Evolutionary conservation across 2,888 invertebrate genomes (phyloP).

Genomic region (Thelaira solivaga): DNA sequence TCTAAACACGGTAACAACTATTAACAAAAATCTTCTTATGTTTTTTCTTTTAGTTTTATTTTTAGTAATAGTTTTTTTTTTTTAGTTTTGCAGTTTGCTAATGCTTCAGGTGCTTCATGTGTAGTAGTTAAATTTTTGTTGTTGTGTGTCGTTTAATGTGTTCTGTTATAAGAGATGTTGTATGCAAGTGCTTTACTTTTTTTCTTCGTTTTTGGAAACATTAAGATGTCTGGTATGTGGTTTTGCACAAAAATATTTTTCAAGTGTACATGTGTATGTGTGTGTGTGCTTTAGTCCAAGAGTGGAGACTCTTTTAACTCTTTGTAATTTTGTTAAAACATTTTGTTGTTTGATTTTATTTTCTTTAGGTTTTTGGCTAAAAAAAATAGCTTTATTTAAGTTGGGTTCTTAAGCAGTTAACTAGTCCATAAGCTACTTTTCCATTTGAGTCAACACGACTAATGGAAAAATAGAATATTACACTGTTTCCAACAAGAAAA

Average conservation of each 20-base stretch:
- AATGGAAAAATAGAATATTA: not conserved
- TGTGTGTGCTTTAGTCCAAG: not conserved
- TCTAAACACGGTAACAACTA: constrained; percentile 40
- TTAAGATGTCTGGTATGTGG: constrained; percentile 52
- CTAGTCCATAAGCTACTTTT: constrained; percentile 44
- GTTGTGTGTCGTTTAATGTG: not conserved
- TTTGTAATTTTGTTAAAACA: constrained; percentile 15
- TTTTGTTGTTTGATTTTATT: constrained; percentile 5
- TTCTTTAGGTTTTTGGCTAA: not conserved
- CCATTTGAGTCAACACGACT: not conserved
- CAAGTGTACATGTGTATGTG: not conserved
- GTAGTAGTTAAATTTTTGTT: not conserved
- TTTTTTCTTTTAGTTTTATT: constrained; percentile 13
- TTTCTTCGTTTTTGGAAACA: not conserved
- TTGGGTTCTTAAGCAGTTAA: constrained; percentile 31
- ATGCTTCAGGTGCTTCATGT: not conserved
- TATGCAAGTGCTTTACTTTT: too few relatives aligned
- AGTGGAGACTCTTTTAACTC: not conserved
- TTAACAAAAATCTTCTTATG: constrained; percentile 37
- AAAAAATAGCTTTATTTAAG: constrained; percentile 3
- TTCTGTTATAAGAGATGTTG: too few relatives aligned
- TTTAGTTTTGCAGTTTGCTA: too few relatives aligned
- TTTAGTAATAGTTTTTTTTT: constrained; percentile 29
- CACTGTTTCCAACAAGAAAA: constrained; percentile 20
- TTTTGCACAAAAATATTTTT: constrained; percentile 22